phyloP scores from a whole-genome alignment of 2,888 invertebrate species.

The Clitarchus hookeri region DNA sequence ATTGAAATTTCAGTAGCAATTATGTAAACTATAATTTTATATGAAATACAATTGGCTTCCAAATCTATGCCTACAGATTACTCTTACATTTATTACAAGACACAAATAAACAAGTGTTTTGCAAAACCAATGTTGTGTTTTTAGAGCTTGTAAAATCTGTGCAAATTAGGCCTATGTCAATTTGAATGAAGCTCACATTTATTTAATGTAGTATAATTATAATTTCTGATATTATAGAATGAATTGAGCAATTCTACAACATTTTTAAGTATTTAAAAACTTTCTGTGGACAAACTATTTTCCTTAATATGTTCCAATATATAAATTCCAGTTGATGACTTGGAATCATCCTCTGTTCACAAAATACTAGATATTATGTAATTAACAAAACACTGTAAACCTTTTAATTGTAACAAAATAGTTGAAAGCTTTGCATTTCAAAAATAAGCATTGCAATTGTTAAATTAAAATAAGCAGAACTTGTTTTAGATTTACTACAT shows the following conservation, averaged over 20 bases:
- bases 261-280: background rate
- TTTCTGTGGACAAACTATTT: background rate
- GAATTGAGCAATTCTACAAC: background rate
- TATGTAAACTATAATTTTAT: too few species aligned
- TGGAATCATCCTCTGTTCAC: too few species aligned
- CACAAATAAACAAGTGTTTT: background rate
- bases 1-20: too few species aligned
- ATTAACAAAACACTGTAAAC: too few species aligned
- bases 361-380: too few species aligned
- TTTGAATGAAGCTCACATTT: background rate
- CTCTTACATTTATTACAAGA: background rate
- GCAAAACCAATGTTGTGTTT: background rate
- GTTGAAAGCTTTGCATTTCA: background rate
- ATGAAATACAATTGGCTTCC: too few species aligned
- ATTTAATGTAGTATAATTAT: background rate
- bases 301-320: background rate
- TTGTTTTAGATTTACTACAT: background rate
- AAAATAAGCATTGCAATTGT: background rate
- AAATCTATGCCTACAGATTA: background rate
- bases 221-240: too few species aligned
- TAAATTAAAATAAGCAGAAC: background rate
- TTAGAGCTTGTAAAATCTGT: background rate
- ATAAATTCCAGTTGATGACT: background rate
- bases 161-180: background rate
- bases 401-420: too few species aligned